These are phyloP conservation scores for Acestrorhynchus altus DNA, from an alignment of 2,797 vertebrate species.

Conservation along the genomic window DNA sequence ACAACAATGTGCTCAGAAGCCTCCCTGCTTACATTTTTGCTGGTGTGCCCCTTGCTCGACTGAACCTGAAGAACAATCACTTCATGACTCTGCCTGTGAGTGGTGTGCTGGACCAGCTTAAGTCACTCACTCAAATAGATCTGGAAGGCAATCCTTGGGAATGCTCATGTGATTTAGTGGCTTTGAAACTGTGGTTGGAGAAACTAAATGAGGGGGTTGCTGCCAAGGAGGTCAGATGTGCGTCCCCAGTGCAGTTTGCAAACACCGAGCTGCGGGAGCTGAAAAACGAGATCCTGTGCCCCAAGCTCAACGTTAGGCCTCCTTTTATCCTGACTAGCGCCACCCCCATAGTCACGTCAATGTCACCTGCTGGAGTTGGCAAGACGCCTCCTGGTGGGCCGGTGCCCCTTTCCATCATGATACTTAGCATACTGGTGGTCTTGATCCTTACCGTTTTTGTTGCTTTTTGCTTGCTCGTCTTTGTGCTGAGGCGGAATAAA, in stretches of 20 bases:
- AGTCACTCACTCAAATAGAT: slow-evolving; percentile 93
- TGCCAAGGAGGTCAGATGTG: slow-evolving; percentile 92
- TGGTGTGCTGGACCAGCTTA: slow-evolving; percentile 95
- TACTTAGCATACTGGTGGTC: slow-evolving; percentile 97
- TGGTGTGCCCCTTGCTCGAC: slow-evolving; percentile 89
- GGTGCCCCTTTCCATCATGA: slow-evolving; percentile 96
- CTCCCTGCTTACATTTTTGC: slow-evolving; percentile 94
- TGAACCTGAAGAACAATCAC: slow-evolving; percentile 97
- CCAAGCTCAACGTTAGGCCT: slow-evolving; percentile 89
- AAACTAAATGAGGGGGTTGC: slow-evolving; percentile 92
- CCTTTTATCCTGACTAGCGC: slow-evolving; percentile 86
- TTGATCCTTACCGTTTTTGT: slow-evolving; percentile 98
- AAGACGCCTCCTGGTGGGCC: slow-evolving; percentile 92
- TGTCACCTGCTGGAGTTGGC: slow-evolving; percentile 87
- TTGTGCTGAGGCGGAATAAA: slow-evolving; percentile 95
- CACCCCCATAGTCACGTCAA: slow-evolving; percentile 81
- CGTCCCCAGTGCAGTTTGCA: slow-evolving; percentile 94
- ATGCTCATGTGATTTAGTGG: slow-evolving; percentile 96
- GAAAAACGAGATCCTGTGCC: slow-evolving; percentile 96
- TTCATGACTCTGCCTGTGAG: slow-evolving; percentile 99
- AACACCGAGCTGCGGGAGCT: slow-evolving; percentile 92
- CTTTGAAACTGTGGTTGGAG: slow-evolving; percentile 96
- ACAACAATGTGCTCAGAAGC: slow-evolving; percentile 94
- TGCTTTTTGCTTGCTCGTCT: slow-evolving; percentile 96
- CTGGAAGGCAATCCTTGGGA: slow-evolving; percentile 98